A percentile compares a stretch with the other conserved stretches of the same genome.
Conservation (phyloP, 2,113 vertebrate species). For the Chrysochloris asiatica region DNA sequence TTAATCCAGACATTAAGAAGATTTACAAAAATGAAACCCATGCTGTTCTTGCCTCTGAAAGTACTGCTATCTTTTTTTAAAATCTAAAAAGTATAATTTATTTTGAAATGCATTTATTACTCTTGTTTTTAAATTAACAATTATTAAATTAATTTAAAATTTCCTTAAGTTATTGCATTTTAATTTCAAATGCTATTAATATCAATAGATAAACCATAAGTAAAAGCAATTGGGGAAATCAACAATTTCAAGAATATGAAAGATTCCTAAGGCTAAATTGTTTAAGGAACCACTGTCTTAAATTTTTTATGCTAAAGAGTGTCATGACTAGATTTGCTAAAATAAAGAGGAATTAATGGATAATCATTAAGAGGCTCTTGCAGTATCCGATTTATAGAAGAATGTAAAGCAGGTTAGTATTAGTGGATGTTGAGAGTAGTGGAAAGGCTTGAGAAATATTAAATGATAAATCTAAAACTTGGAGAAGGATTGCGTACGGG, state of each 20-base stretch:
- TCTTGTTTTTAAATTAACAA: neutral
- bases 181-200: no score
- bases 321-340: neutral
- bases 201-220: neutral
- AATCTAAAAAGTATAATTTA: neutral
- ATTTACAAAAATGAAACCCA: neutral
- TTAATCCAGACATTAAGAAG: neutral
- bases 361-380: neutral
- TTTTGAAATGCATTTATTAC: neutral
- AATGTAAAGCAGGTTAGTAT: neutral
- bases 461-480: neutral
- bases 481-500: neutral
- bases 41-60: neutral
- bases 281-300: neutral
- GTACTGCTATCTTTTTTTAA: neutral
- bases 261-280: neutral
- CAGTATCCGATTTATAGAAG: neutral
- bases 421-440: neutral
- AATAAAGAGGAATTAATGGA: neutral
- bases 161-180: neutral
- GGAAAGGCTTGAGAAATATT: neutral
- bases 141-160: neutral
- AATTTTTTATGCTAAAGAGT: neutral
- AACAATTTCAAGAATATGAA: slow-evolving; percentile 25
- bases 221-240: neutral